phyloP scores from a whole-genome alignment of 2,888 invertebrate species.

The Myopa testacea region DNA sequence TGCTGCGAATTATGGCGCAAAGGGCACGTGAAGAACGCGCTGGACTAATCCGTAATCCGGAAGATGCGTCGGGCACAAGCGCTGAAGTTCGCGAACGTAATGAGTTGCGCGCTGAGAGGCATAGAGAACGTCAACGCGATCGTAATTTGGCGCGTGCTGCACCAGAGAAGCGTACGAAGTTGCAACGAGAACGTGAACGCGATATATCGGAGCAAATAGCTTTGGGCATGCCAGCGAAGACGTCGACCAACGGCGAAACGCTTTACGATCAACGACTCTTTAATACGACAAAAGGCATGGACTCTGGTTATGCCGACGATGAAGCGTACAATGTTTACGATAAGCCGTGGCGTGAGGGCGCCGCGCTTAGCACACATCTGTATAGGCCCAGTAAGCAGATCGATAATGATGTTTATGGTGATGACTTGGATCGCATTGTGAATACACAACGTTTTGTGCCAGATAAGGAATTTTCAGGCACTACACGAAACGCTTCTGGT shows the following conservation, averaged over 20 bases:
- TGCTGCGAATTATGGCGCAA: slow-evolving; percentile 91
- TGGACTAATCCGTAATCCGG: slow-evolving; percentile 72
- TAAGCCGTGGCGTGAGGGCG: slow-evolving; percentile 95
- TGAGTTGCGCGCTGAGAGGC: slow-evolving; percentile 86
- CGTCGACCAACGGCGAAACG: slow-evolving; percentile 77
- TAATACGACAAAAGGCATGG: slow-evolving; percentile 93
- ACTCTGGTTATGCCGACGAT: slow-evolving; percentile 92
- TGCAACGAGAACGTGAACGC: slow-evolving; percentile 91
- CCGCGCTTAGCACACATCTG: slow-evolving; percentile 87
- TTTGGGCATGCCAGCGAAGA: slow-evolving; percentile 91
- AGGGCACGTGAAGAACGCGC: slow-evolving; percentile 95
- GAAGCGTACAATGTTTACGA: slow-evolving; percentile 98
- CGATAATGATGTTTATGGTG: slow-evolving; percentile 91
- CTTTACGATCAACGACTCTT: slow-evolving; percentile 97
- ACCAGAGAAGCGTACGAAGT: slow-evolving; percentile 91
- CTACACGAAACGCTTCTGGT: slow-evolving; percentile 76
- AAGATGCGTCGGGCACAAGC: slow-evolving; percentile 67
- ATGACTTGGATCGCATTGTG: slow-evolving; percentile 89
- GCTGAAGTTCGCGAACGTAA: slow-evolving; percentile 84
- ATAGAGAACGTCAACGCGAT: slow-evolving; percentile 92
- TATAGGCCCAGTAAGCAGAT: slow-evolving; percentile 89
- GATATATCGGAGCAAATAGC: slow-evolving; percentile 99
- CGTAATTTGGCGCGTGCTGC: slow-evolving; percentile 93
- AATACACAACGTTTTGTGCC: slow-evolving; percentile 96
- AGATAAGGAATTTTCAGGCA: slow-evolving; percentile 96